These are phyloP conservation scores for Malurus splendens DNA, from an alignment of 2,797 vertebrate genomes.

Conservation along the genomic window DNA sequence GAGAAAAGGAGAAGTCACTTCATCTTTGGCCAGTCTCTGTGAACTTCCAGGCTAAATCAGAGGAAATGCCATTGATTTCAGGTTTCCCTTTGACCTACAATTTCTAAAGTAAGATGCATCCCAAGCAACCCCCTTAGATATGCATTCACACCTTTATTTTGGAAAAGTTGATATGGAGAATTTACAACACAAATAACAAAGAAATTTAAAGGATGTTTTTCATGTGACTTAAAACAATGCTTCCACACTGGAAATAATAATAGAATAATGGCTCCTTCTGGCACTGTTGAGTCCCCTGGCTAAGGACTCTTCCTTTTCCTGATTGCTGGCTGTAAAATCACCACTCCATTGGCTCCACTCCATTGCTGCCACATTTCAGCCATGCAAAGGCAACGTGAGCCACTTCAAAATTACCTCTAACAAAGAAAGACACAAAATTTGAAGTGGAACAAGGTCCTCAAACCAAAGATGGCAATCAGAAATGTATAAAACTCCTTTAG, in stretches of 20 bases:
- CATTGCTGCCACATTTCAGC: constrained; percentile 66
- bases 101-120: not conserved
- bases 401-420: not conserved
- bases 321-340: constrained; percentile 74
- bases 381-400: not conserved
- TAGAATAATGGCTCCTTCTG: constrained; percentile 49
- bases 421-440: not conserved
- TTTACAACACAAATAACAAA: constrained; percentile 11
- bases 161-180: constrained; percentile 20
- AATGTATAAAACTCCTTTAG: not conserved
- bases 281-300: constrained; percentile 15
- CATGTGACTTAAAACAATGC: constrained; percentile 54
- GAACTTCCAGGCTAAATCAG: not conserved
- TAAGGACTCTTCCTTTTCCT: constrained; percentile 62
- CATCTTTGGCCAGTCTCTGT: not conserved
- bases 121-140: not conserved
- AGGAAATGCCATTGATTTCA: not conserved
- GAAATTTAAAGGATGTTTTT: constrained; percentile 55
- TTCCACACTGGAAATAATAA: constrained; percentile 50
- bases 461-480: not conserved
- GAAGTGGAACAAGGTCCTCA: not conserved
- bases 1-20: not conserved
- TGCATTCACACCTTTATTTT: not conserved
- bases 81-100: not conserved
- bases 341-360: constrained; percentile 62